Evolutionary conservation across 2,113 vertebrate genomes (phyloP).

Genomic region (Solea solea): DNA sequence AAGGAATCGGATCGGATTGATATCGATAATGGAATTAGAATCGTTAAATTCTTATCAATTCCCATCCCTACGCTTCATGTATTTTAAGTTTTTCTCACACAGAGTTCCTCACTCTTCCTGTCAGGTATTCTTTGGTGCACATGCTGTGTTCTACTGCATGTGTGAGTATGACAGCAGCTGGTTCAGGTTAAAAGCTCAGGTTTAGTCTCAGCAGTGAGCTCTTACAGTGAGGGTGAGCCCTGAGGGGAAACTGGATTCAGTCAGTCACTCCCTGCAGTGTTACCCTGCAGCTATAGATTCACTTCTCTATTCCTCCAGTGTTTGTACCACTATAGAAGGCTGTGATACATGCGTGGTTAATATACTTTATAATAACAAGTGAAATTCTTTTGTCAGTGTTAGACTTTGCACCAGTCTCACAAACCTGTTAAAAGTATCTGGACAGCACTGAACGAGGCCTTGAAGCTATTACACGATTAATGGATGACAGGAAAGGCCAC

Average conservation of each 20-base stretch:
- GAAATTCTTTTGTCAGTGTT: not conserved
- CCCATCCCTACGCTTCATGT: not conserved
- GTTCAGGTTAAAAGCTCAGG: not conserved
- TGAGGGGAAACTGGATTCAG: not conserved
- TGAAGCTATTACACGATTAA: not conserved
- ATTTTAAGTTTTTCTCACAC: not conserved
- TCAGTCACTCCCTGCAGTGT: not conserved
- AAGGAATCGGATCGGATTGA: too few species aligned
- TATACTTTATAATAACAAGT: too few species aligned
- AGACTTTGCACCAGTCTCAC: not conserved
- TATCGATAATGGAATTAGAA: too few species aligned
- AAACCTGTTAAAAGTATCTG: not conserved
- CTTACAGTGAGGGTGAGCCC: not conserved
- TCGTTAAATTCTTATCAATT: too few species aligned
- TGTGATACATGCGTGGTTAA: not conserved
- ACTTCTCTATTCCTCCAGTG: not conserved
- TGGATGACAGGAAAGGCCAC: not conserved
- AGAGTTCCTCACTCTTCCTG: not conserved
- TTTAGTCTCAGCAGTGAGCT: not conserved
- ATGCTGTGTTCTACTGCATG: not conserved
- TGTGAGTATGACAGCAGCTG: not conserved
- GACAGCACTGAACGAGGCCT: not conserved
- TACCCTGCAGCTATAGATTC: not conserved
- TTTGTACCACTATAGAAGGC: not conserved
- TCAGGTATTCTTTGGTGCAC: not conserved